phyloP scores from a whole-genome alignment of 1,140 invertebrate genomes.

The Heliconius nattereri region DNA sequence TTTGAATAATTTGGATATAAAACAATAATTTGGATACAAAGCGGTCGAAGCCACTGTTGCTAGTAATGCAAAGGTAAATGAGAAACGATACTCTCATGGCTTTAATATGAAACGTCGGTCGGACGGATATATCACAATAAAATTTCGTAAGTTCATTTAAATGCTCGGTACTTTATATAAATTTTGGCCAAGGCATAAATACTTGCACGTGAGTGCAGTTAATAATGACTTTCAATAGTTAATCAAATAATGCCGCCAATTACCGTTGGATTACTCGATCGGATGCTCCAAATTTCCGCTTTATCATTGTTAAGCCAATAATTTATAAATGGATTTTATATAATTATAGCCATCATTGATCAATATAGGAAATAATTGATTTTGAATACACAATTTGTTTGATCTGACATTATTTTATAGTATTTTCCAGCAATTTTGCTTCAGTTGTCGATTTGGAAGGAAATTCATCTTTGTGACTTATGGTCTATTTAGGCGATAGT shows the following conservation, averaged over 20 bases:
- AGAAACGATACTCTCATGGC: too few species aligned
- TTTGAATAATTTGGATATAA: neutral
- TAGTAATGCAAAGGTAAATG: too few species aligned
- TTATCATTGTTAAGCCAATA: constrained; percentile 37
- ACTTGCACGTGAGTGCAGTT: constrained; percentile 15
- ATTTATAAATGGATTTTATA: constrained; percentile 39
- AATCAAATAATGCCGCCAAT: constrained; percentile 28
- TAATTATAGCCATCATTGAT: constrained; percentile 13
- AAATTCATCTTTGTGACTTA: neutral
- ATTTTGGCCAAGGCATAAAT: constrained; percentile 2
- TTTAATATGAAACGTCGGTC: too few species aligned
- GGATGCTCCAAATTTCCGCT: constrained; percentile 28
- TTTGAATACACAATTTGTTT: neutral
- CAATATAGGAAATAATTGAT: constrained; percentile 21
- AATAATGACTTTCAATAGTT: constrained; percentile 24
- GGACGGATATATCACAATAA: too few species aligned
- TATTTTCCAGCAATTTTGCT: too few species aligned
- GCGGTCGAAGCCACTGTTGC: too few species aligned
- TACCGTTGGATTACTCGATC: constrained; percentile 29
- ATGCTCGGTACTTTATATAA: neutral
- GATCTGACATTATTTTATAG: neutral
- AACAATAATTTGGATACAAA: too few species aligned
- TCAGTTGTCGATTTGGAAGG: too few species aligned
- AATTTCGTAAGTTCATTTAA: neutral
- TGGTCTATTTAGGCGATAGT: neutral